These are phyloP conservation scores for Anseranas semipalmata DNA, from an alignment of 2,113 vertebrate species.

Conservation along the genomic window DNA sequence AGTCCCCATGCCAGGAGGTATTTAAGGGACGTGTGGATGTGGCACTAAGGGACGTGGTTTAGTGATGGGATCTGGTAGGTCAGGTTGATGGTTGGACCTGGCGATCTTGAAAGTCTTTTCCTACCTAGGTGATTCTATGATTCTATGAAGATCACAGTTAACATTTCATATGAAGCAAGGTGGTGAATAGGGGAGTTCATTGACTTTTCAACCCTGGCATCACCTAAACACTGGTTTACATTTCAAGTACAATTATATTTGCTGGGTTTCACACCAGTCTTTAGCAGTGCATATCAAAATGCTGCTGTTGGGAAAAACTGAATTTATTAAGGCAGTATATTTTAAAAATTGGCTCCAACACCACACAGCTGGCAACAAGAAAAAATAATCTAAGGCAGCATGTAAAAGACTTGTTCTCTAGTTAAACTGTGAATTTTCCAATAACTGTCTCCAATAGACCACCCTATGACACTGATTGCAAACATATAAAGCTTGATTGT, in stretches of 20 bases:
- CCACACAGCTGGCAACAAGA: constrained; percentile 36
- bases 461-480: constrained; percentile 21
- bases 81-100: background rate
- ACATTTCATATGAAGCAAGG: background rate
- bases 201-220: constrained; percentile 17
- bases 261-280: constrained; percentile 14
- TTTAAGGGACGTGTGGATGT: background rate
- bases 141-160: background rate
- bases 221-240: background rate
- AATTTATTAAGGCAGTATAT: constrained; percentile 51
- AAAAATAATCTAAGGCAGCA: constrained; percentile 35
- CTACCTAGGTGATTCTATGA: background rate
- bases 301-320: constrained; percentile 20
- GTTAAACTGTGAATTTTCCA: constrained; percentile 44
- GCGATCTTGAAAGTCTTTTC: background rate
- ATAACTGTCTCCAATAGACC: constrained; percentile 40
- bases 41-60: background rate
- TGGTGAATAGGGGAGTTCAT: background rate
- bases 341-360: constrained; percentile 39
- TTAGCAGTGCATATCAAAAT: background rate
- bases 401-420: constrained; percentile 36
- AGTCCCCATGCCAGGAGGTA: background rate
- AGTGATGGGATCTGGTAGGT: background rate
- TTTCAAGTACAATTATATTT: constrained; percentile 12
- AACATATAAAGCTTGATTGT: constrained; percentile 14